Base-by-base conservation (phyloP, 2,888 invertebrate species). In the Drosophila trichaetosa region DNA sequence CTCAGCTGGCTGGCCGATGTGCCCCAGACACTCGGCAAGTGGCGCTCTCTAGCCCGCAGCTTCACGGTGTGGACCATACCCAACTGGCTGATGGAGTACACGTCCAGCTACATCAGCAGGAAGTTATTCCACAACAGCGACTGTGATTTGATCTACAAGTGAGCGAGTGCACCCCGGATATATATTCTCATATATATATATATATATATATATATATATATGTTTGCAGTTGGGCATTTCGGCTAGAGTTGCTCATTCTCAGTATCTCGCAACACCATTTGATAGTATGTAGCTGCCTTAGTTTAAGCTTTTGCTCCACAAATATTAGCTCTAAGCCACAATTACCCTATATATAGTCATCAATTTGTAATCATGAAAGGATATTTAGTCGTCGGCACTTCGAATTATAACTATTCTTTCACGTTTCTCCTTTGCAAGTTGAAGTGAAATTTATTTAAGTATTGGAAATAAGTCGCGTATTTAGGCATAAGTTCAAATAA, bases 101-200 rank as follows among this genome's bases (percentile, higher is more conserved):
- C 87, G 36, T 85, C 91, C 49, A 82, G 82, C 58, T 87, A 87
- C 29, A 82, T 91, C n/a, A 87, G 83, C 76, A 82, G 80, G 31
- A 86, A 87, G 76, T 80, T 92, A 66, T 75, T 91, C 49, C 73
- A 91, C 24, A 90, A 82, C 69, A 91, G 89, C 79, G 91, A 91
- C 87, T 91, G 91, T 91, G 92, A 91, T 91, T 73, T 91, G 87
- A 92, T 91, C 74, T 91, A 91, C 73, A 91, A 90, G 76, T 83
- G 0, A 24, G 24, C 16, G 7, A 36, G 11, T 27, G 36, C 27
- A 29, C 21, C 31, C 42, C 8, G 13, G 8, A 8, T 40, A 27
- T 46, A 13, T 40, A 52, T 21, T 16, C n/a, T n/a, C 10, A 33
- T 51, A n/a, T 36, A 5, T 24, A 21, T 16, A 21, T 40, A 27